These are phyloP conservation scores for Hofmannophila pseudospretella DNA, from an alignment of 2,888 invertebrate genomes.

Conservation along the genomic window DNA sequence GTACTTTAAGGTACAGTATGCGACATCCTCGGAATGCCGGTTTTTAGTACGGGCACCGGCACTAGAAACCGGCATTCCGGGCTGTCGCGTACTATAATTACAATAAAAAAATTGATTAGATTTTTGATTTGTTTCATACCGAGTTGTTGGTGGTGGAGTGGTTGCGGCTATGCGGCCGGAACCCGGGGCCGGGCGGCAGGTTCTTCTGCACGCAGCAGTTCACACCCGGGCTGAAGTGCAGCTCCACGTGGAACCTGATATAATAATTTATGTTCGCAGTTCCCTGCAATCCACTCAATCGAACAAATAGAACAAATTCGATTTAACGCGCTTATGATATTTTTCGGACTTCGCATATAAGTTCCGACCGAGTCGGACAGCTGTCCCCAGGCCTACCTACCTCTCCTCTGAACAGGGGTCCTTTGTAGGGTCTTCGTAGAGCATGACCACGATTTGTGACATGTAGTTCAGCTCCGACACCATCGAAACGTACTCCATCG, in stretches of 20 bases:
- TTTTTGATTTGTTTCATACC: constrained; percentile 29
- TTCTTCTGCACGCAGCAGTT: constrained; percentile 98
- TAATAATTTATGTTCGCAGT: not conserved
- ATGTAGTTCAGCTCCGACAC: constrained; percentile 99
- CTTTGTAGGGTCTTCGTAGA: constrained; percentile 99
- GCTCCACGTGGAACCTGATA: constrained; percentile 94
- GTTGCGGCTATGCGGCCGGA: constrained; percentile 93
- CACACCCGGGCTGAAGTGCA: constrained; percentile 99
- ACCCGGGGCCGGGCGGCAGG: constrained; percentile 94
- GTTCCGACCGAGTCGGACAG: too few relatives aligned
- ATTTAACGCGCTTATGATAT: not conserved
- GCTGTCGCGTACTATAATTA: too few relatives aligned
- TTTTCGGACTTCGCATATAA: too few relatives aligned
- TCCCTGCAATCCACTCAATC: not conserved
- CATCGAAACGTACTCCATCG: constrained; percentile 98
- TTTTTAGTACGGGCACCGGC: too few relatives aligned
- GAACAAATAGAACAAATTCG: not conserved
- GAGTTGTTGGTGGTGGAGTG: constrained; percentile 83
- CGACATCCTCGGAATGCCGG: too few relatives aligned
- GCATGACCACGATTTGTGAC: constrained; percentile 99
- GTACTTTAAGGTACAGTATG: too few relatives aligned
- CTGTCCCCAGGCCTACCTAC: constrained; percentile 28
- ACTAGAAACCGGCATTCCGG: too few relatives aligned
- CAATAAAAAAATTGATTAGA: too few relatives aligned
- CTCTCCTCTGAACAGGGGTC: constrained; percentile 92